Evolutionary conservation across 2,113 vertebrate genomes (phyloP).

Genomic region (Choloepus hoffmanni): DNA sequence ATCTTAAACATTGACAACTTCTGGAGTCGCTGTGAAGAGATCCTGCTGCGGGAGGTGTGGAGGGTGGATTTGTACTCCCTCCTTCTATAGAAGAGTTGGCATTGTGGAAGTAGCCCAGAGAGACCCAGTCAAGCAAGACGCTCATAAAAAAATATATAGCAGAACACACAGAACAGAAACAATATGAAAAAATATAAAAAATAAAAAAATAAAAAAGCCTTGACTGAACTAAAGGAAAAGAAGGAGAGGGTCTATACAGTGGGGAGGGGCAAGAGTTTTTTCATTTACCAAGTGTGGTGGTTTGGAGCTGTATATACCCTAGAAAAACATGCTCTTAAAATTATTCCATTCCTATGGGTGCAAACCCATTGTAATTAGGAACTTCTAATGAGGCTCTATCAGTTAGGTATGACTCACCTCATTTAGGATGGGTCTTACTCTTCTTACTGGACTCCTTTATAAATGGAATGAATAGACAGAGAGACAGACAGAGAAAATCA

Average conservation of each 20-base stretch:
- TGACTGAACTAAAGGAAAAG: not conserved
- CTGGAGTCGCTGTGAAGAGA: not conserved
- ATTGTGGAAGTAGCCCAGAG: not conserved
- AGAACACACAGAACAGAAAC: not conserved
- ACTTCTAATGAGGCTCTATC: no score
- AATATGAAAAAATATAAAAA: not conserved
- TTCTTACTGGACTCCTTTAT: no score
- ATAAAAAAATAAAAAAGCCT: not conserved
- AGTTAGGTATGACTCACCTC: no score
- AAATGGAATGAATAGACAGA: no score
- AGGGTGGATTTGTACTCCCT: fast-evolving
- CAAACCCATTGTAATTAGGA: no score
- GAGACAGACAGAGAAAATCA: no score
- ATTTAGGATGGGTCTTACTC: no score
- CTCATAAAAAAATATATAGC: not conserved
- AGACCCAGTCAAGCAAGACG: not conserved
- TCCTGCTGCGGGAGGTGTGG: not conserved
- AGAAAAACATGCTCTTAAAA: no score
- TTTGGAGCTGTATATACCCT: no score
- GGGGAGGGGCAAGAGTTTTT: not conserved
- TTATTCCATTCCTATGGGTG: no score
- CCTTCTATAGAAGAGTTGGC: not conserved
- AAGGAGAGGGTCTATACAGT: not conserved
- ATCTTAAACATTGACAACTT: not conserved
- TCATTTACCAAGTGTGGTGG: no score